Base-by-base conservation (phyloP, 1,140 invertebrate genomes). In the Xylocopa sonorina region DNA sequence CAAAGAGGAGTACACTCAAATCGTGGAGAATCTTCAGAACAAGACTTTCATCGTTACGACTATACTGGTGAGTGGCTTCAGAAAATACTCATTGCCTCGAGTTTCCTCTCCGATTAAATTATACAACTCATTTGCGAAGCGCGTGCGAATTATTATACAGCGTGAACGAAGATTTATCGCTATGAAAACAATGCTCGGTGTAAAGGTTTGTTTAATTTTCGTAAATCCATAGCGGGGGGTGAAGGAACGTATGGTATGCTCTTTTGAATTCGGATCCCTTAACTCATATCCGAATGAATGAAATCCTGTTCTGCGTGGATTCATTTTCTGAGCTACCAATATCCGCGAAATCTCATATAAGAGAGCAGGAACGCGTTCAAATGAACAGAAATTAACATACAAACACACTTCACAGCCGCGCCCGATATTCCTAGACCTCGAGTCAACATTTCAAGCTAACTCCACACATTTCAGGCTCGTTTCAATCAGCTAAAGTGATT, bases 21-120 rank as follows among this genome's bases (percentile, higher is more conserved):
- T 97, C 71, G 96, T 97, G 9, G 96, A 98, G 84, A 97, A 97
- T 87, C 92, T 99, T 34, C 96, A 97, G 84, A 99, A 99, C 87
- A 98, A 98, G 93, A 98, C 97, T 0, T 95, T 99, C 62, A 95
- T 96, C 58, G 97, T 99, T 0, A 98, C 97, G 0, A 98, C 97
- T 6, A 97, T 98, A 86, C 91, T 98, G 94, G 98, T 99, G 93
- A 95, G 95, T 93, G 57, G 55, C 24, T 51, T 9, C 14, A 16
- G 27, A 27, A 62, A 27, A 38, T 62, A 50, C 14, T 16, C n/a
- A 3, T 7, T 55, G 27, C 29, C 32, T 32, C 16, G 16, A 58
- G 38, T 24, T n/a, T 43, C 34, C 38, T 27, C 16, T 24, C 0
- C 16, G 6, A 27, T 29, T 27, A 6, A 0, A 55, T 55, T 29